Base-by-base conservation (phyloP, 2,797 vertebrate species). In the Cossypha dichroa region DNA sequence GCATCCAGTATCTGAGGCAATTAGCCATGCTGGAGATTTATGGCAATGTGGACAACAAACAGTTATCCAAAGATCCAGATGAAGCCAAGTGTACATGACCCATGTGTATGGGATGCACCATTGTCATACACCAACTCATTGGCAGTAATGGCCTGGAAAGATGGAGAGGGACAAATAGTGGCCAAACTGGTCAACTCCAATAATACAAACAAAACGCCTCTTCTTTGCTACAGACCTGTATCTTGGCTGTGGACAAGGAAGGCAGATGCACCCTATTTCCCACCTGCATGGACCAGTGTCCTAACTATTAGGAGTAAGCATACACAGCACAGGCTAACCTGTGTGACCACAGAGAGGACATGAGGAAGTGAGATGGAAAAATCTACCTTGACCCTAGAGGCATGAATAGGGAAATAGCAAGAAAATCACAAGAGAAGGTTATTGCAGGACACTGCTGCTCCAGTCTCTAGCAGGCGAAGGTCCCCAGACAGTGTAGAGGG, bases 11-110 rank as follows among this genome's bases (percentile, higher is more conserved):
- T 31, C 29, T 17, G 17, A 59, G 33, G 25, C 25, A 45, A 38
- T 34, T 4, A 46, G 46, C 33, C 60, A 40, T 10, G 23, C 45
- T 59, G 25, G 23, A 45, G 33, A 73, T 45, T 25, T 33, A 29
- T 14, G 19, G 68, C 17, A 14, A 38, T 38, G 15, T 7, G 28
- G 23, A 38, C 29, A 79, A 51, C 2, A 7, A 59, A 20, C 11
- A 45, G 11, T 11, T 33, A 33, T 13, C 59, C 52, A 29, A 72
- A 72, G 19, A 72, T 15, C 15, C 38, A 70, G 34, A 49, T 2
- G 29, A 73, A 73, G 45, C 29, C n/a, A 51, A 38, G 45, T 9
- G n/a, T 6, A 52, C 45, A 11, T 0, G 0, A 40, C 25, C 4
- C 29, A 22, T 4, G 8, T 26, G 55, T n/a, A 52, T 7, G 4